Conservation (phyloP, 1,140 invertebrate species). For the Drosophila simulans region DNA sequence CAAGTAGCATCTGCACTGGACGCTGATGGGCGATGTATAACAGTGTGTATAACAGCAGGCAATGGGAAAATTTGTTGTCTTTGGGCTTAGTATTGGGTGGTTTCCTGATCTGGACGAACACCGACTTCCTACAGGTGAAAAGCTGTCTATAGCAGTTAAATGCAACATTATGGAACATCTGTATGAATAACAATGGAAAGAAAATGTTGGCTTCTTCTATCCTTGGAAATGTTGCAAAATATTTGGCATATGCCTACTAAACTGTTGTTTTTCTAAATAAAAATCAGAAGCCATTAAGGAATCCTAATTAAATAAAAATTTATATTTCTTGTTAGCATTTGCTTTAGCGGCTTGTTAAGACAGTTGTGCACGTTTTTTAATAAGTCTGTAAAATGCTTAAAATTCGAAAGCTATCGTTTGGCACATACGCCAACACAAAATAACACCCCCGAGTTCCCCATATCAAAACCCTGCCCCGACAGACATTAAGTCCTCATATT, state of each 20-base stretch:
- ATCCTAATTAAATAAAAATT: not conserved
- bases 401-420: conserved; percentile 10
- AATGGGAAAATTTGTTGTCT: conserved; percentile 32
- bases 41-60: conserved; percentile 32
- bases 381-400: conserved; percentile 22
- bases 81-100: not conserved
- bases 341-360: conserved; percentile 21
- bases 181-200: conserved; percentile 10
- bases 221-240: not conserved
- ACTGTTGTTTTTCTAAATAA: too few relatives aligned
- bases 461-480: conserved; percentile 1
- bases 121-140: conserved; percentile 5
- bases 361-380: conserved; percentile 23
- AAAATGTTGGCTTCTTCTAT: not conserved
- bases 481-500: conserved; percentile 56
- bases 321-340: not conserved
- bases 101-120: conserved; percentile 4
- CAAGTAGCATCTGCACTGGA: conserved; percentile 37
- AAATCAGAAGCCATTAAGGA: not conserved
- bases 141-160: conserved; percentile 30
- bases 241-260: too few relatives aligned
- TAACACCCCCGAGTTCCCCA: conserved; percentile 2
- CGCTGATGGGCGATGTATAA: conserved; percentile 41
- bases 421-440: conserved; percentile 17
- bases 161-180: conserved; percentile 31